These are phyloP conservation scores for Caenorhabditis latens DNA, from an alignment of 1,140 invertebrate species.

Conservation along the genomic window DNA sequence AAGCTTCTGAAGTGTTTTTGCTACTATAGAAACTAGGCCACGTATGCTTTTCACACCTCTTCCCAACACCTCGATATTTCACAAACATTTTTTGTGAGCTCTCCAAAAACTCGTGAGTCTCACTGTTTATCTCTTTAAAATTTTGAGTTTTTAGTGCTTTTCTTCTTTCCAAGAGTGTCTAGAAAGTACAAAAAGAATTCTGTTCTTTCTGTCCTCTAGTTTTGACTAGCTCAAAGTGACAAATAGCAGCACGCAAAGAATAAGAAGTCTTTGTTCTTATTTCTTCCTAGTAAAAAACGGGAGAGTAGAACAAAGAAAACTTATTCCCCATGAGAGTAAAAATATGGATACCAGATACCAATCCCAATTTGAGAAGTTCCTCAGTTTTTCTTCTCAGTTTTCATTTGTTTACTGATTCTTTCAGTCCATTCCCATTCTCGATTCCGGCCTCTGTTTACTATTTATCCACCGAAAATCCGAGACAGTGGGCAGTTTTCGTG, in stretches of 20 bases:
- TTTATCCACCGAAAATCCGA: background rate
- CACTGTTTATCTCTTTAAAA: background rate
- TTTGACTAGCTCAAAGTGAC: background rate
- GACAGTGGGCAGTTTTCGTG: background rate
- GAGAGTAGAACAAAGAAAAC: conserved; percentile 16
- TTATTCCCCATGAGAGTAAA: background rate
- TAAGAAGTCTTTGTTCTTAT: background rate
- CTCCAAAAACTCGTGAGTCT: background rate
- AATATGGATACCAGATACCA: conserved; percentile 13
- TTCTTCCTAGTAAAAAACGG: background rate
- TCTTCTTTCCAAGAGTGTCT: background rate
- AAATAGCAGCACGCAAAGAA: background rate
- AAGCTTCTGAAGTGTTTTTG: background rate
- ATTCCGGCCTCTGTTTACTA: conserved; percentile 17
- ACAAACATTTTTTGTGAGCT: background rate
- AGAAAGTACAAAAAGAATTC: background rate
- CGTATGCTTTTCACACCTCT: conserved; percentile 1
- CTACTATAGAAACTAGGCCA: background rate
- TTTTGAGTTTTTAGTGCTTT: background rate
- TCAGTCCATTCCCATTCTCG: background rate
- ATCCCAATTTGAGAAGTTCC: conserved; percentile 15
- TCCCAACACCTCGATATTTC: background rate
- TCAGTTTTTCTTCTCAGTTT: conserved; percentile 23
- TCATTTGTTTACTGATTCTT: conserved; percentile 14
- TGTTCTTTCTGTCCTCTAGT: background rate